Conservation (phyloP, 2,797 vertebrate genomes). For the Smutsia gigantea region DNA sequence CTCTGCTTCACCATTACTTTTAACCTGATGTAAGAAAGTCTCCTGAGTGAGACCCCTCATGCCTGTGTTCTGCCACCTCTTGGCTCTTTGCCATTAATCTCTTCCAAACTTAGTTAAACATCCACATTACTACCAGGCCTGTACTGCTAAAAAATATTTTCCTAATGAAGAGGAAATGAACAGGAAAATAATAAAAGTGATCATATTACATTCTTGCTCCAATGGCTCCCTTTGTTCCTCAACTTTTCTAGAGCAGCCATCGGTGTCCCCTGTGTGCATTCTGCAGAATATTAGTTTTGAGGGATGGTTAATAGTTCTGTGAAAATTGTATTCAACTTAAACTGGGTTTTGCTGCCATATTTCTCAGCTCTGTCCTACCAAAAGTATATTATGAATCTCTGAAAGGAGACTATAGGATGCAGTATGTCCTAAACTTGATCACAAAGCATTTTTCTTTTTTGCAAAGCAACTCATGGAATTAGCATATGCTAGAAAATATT, state of each 20-base stretch:
- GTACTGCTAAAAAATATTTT: background rate
- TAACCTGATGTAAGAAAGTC: background rate
- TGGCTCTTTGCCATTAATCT: constrained; percentile 4
- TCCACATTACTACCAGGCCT: background rate
- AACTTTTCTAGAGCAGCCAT: background rate
- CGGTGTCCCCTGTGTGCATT: background rate
- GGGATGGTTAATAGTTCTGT: background rate
- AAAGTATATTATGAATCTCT: background rate
- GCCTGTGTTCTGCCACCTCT: background rate
- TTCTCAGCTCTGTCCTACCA: background rate
- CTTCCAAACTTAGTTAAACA: background rate
- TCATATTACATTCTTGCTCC: background rate
- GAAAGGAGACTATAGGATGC: background rate
- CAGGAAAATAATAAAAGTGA: background rate
- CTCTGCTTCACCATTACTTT: background rate
- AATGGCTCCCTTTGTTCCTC: background rate
- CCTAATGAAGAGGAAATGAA: background rate
- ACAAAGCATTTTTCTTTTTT: background rate
- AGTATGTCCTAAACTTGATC: background rate
- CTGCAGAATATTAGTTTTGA: background rate
- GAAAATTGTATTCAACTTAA: background rate
- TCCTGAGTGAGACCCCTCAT: background rate
- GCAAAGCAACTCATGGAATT: background rate
- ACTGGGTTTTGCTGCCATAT: background rate
- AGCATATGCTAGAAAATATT: background rate